phyloP scores from a whole-genome alignment of 2,888 invertebrate genomes.

The Thymelicus acteon region DNA sequence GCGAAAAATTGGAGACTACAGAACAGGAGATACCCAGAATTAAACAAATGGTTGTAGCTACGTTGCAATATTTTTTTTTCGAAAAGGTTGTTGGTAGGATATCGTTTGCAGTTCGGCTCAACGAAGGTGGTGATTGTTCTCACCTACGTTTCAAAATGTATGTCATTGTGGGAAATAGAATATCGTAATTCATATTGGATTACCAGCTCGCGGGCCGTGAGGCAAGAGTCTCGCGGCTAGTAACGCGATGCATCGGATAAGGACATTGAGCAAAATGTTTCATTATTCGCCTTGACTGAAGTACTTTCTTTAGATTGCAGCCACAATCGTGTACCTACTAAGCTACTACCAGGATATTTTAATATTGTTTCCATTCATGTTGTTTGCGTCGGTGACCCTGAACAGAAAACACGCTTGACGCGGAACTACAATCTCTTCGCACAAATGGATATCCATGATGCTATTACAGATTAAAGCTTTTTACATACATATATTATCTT shows the following conservation, averaged over 20 bases:
- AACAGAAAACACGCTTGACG: conserved; percentile 45
- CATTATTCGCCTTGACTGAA: conserved; percentile 32
- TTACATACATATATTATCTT: conserved; percentile 1
- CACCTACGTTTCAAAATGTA: conserved; percentile 43
- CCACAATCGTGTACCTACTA: conserved; percentile 38
- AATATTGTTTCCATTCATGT: conserved; percentile 56
- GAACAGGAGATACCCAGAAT: conserved; percentile 18
- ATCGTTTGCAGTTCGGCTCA: background rate
- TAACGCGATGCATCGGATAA: conserved; percentile 56
- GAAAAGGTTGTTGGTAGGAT: background rate
- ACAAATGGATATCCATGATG: conserved; percentile 53
- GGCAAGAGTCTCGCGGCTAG: conserved; percentile 69
- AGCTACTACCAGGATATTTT: conserved; percentile 47
- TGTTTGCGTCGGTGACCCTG: conserved; percentile 61
- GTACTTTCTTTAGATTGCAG: conserved; percentile 36
- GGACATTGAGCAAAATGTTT: conserved; percentile 38
- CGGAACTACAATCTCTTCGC: conserved; percentile 67
- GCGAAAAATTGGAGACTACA: conserved; percentile 49
- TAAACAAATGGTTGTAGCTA: background rate
- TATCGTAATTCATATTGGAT: conserved; percentile 65
- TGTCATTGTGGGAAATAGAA: conserved; percentile 62
- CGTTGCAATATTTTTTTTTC: background rate
- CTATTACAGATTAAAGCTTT: conserved; percentile 40
- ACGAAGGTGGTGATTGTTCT: conserved; percentile 13
- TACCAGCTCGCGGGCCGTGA: conserved; percentile 52